phyloP scores from a whole-genome alignment of 2,888 invertebrate genomes.

The Aleiodes alternator region DNA sequence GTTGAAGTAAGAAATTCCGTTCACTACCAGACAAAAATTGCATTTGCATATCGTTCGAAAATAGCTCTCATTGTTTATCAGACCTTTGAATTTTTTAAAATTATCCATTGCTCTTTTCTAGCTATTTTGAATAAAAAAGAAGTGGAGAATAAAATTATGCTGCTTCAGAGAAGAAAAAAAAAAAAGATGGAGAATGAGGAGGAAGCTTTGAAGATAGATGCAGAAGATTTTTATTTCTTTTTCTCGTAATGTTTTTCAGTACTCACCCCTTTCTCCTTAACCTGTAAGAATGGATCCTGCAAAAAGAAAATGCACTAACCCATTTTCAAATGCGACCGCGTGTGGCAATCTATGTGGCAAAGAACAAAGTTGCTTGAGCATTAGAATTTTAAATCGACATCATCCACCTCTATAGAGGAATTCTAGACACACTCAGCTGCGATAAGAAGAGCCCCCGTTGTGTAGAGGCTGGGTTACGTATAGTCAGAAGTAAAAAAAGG shows the following conservation, averaged over 20 bases:
- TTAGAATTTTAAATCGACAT: constrained; percentile 71
- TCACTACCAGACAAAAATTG: constrained; percentile 27
- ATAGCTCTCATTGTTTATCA: constrained; percentile 18
- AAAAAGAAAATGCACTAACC: constrained; percentile 57
- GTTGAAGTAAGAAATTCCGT: constrained; percentile 9
- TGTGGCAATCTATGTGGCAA: constrained; percentile 54
- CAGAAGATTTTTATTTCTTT: constrained; percentile 12
- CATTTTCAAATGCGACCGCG: constrained; percentile 58
- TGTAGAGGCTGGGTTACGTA: constrained; percentile 21
- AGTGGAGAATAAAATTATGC: background rate
- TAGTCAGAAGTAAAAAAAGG: background rate
- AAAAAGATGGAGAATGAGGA: constrained; percentile 37
- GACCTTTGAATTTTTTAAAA: constrained; percentile 18
- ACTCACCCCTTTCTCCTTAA: constrained; percentile 26
- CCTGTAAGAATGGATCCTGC: constrained; percentile 32
- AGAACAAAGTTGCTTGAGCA: constrained; percentile 58
- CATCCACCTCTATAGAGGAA: constrained; percentile 51
- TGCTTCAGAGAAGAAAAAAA: constrained; percentile 18
- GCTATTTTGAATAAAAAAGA: constrained; percentile 18
- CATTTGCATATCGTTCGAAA: constrained; percentile 37
- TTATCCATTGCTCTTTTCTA: constrained; percentile 1
- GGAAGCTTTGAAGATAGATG: background rate
- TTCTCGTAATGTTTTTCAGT: constrained; percentile 22
- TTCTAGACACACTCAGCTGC: constrained; percentile 47
- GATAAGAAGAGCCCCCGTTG: constrained; percentile 41